Base-by-base conservation (phyloP, 1,140 invertebrate species). In the Pogonus chalceus region DNA sequence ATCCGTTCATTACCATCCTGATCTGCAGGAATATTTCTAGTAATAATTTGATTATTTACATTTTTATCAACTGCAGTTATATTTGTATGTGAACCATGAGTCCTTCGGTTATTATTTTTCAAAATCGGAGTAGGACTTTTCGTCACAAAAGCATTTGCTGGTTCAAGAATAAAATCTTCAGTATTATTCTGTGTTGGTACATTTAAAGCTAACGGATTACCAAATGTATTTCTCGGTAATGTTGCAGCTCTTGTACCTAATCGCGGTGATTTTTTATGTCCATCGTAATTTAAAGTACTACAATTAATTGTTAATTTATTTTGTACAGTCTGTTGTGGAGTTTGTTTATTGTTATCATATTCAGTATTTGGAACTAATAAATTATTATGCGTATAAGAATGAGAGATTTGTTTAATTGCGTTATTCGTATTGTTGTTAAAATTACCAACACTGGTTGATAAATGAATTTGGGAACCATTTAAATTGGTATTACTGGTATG, bases 211-310 rank as follows among this genome's bases (percentile, higher is more conserved):
- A 71, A 52, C 64, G 73, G 65, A 60, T 77, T 62, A 57, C 71
- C 59, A 58, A 82, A 84, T 37, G 82, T 79, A 59, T 85, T 87
- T 39, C 84, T 75, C 0, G 85, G 84, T 23, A 87, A 62, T 7
- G 85, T 87, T 1, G 83, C 79, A 1, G 84, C 83, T 23, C 82
- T 65, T 4, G 78, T 63, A n/a, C 81, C 79, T 53, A 73, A 72
- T 55, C 69, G 72, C 0, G 77, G 76, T 4, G 74, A 76, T 55
- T 75, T 74, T 1, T 71, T 43, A 18, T 43, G 37, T 9, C 3
- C 18, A 10, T 43, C 37, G 4, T 12, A 12, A 43, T 43, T 43
- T 16, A 43, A 16, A 4, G 37, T 43, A 43, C 18, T 43, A 43
- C 37, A 43, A 18, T 43, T 60, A 4, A 72, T 64, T 2, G 18